Evolutionary conservation across 2,888 invertebrate genomes (phyloP), one percentile per base, ranked within the genome.

Genomic region (Ceratothoa steindachneri): DNA sequence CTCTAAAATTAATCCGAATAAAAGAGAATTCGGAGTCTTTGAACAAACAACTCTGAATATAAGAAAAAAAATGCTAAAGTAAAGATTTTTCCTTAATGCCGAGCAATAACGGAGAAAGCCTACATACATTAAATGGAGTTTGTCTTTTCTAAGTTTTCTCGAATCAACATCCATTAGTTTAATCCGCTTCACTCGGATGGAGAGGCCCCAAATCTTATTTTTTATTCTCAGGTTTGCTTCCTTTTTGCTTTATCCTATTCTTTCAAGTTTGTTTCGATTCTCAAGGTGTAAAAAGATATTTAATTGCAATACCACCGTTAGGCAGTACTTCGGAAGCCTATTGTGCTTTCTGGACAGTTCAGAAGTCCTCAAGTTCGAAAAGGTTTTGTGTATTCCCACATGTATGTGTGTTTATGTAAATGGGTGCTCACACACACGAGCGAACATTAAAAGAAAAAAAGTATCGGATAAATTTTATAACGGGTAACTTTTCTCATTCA

Each of bases 121-220:
- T 41, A 41, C 41, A 41, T 5, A 41, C 41, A 41, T 41, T 41
- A 41, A 41, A 41, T 41, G 41, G 41, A 41, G 41, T 41, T 41
- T 41, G 41, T 41, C 41, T 41, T 41, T 41, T 41, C 73, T 69
- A 69, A 69, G 69, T 69, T 73, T 41, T 69, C 64, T 69, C 41
- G 66, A 66, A 73, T 73, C 73, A 69, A 73, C 69, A 73, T 73
- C 73, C 73, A 73, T 73, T 73, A 73, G 69, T 60, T 65, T 73
- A 73, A 73, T 68, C 69, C 52, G 73, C 65, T 55, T 52, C 51
- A 68, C 69, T 69, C 15, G 41, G 41, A 41, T 41, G 41, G 41
- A 41, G 15, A 41, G 15, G 7, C 15, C 41, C 41, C 5, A 41
- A 41, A 41, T 41, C 15, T 41, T 41, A 9, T 41, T 41, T 41